Evolutionary conservation across 64 coral and sea anemone genomes (phyloP).

Genomic region (Hydrozoanthus tunicans): DNA sequence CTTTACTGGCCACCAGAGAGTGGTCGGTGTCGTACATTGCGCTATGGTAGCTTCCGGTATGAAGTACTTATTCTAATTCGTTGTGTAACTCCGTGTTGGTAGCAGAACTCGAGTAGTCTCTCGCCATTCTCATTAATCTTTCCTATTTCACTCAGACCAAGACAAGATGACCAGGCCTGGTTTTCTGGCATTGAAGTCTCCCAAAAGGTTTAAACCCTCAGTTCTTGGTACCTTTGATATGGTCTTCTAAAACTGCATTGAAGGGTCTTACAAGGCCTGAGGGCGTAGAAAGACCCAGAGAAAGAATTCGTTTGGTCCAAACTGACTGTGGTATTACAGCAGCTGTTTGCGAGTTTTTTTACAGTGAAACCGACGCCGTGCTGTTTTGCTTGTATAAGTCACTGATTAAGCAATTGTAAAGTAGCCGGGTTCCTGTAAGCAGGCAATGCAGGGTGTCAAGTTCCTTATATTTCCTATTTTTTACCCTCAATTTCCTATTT

Average conservation of each 20-base stretch:
- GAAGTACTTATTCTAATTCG: not conserved
- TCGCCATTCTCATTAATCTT: constrained; percentile 33
- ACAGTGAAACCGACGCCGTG: not conserved
- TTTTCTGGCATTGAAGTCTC: not conserved
- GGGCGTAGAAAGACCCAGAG: not conserved
- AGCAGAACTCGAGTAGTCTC: constrained; percentile 19
- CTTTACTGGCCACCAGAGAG: constrained; percentile 3
- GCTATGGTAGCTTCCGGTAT: constrained; percentile 11
- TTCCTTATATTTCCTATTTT: too few species aligned
- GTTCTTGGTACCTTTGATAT: not conserved
- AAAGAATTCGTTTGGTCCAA: not conserved
- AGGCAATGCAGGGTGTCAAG: too few species aligned
- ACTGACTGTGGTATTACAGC: not conserved
- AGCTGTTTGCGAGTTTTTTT: not conserved
- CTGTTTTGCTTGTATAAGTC: not conserved
- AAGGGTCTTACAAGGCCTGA: constrained; percentile 8
- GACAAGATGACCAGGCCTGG: constrained; percentile 12
- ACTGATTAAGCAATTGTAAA: not conserved
- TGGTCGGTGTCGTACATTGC: not conserved
- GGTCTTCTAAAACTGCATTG: not conserved
- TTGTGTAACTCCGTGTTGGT: not conserved
- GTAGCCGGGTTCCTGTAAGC: not conserved
- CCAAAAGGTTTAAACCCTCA: not conserved
- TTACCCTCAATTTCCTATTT: too few species aligned
- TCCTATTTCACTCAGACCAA: constrained; percentile 17